These are phyloP conservation scores for Lampropteryx suffumata DNA, from an alignment of 2,888 invertebrate species.

Conservation along the genomic window DNA sequence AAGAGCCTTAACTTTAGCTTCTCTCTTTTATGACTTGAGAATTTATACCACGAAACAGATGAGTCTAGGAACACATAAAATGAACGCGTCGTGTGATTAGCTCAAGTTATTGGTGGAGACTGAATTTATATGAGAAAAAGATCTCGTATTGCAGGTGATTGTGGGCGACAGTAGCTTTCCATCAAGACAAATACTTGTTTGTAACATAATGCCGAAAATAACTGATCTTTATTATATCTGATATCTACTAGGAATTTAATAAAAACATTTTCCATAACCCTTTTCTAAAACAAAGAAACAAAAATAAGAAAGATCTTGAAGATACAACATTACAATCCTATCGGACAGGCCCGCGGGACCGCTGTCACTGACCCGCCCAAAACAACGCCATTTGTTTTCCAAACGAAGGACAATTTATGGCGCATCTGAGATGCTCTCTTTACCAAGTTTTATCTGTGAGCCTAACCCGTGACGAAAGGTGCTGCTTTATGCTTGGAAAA, in stretches of 20 bases:
- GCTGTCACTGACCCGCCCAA: slow-evolving; percentile 23
- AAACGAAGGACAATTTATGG: slow-evolving; percentile 20
- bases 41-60: slow-evolving; percentile 31
- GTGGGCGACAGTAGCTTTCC: no score
- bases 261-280: neutral
- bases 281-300: slow-evolving; percentile 3
- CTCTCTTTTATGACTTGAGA: slow-evolving; percentile 41
- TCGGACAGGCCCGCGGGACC: slow-evolving; percentile 18
- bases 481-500: neutral
- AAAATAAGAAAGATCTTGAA: slow-evolving; percentile 16
- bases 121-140: no score
- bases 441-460: slow-evolving; percentile 7
- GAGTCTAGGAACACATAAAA: slow-evolving; percentile 12
- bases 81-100: slow-evolving; percentile 7
- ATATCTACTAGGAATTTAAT: neutral
- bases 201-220: no score
- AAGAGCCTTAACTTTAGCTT: slow-evolving; percentile 45
- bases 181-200: no score
- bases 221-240: no score
- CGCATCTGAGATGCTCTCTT: slow-evolving; percentile 12
- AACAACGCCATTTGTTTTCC: slow-evolving; percentile 12
- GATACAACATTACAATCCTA: slow-evolving; percentile 16
- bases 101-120: neutral
- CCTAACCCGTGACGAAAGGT: neutral
- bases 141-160: no score